Evolutionary conservation across 2,113 vertebrate species (phyloP).

Genomic region (Forbesichthys agassizii): DNA sequence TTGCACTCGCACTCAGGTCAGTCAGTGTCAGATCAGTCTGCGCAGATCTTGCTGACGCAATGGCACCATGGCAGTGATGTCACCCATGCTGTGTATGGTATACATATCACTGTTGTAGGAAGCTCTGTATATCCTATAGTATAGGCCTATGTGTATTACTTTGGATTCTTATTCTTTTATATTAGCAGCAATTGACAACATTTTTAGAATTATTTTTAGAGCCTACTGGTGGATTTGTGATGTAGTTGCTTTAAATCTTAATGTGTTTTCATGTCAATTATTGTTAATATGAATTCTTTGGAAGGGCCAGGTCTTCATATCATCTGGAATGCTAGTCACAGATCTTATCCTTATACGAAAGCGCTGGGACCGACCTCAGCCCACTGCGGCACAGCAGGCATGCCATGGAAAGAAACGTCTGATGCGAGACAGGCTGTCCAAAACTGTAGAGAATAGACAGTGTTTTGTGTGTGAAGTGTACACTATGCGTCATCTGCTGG

Average conservation of each 20-base stretch:
- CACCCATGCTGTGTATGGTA: background rate
- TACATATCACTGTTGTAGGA: background rate
- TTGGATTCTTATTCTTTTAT: too few species aligned
- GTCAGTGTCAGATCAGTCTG: constrained; percentile 86
- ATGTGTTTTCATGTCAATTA: too few species aligned
- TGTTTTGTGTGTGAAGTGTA: background rate
- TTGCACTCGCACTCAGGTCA: constrained; percentile 87
- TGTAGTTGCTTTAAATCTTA: too few species aligned
- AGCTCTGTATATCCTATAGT: background rate
- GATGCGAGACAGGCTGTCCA: constrained; percentile 12
- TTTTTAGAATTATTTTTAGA: too few species aligned
- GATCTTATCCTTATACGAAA: constrained; percentile 34
- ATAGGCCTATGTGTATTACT: too few species aligned
- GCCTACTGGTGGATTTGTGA: too few species aligned
- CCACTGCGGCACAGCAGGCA: constrained; percentile 17
- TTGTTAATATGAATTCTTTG: background rate
- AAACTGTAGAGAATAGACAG: background rate
- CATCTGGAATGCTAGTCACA: constrained; percentile 20
- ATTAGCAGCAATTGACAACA: too few species aligned
- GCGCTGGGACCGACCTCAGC: constrained; percentile 15
- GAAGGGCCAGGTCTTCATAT: constrained; percentile 2
- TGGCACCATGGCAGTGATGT: background rate
- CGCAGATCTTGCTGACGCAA: background rate
- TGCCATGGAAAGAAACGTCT: constrained; percentile 13
- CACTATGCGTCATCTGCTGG: too few species aligned